Percentiles rank a stretch among this genome's conserved stretches.
Conservation (phyloP, 2,888 invertebrate species). For the Tanypteryx hageni region DNA sequence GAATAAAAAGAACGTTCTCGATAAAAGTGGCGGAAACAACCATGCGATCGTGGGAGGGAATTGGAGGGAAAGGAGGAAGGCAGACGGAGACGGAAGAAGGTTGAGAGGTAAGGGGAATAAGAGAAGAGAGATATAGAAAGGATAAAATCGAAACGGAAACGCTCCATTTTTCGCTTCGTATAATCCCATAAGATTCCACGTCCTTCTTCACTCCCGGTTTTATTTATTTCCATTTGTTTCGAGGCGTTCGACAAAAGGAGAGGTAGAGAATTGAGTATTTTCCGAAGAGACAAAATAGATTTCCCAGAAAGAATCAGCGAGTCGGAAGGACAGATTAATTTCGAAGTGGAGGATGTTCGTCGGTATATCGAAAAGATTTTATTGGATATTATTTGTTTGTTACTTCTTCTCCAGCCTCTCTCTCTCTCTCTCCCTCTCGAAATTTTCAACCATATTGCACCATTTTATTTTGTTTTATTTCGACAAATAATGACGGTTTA, state of each 20-base stretch:
- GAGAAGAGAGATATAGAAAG: neutral
- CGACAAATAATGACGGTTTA: too few species aligned
- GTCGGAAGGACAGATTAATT: too few species aligned
- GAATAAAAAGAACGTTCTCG: too few species aligned
- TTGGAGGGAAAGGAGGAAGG: neutral
- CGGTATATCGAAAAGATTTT: too few species aligned
- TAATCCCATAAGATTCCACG: neutral
- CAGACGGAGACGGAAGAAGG: neutral
- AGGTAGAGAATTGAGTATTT: neutral
- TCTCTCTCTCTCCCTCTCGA: too few species aligned
- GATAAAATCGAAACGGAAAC: neutral
- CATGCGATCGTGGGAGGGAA: neutral
- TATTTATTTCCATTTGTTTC: neutral
- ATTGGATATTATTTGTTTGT: too few species aligned
- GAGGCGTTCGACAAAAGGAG: neutral
- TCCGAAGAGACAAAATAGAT: neutral
- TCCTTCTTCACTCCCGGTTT: too few species aligned
- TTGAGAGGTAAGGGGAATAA: neutral
- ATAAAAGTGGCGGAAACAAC: too few species aligned
- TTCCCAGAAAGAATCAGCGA: neutral
- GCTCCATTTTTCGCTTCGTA: neutral
- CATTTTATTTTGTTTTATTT: too few species aligned
- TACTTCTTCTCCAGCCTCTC: too few species aligned
- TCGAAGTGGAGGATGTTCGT: too few species aligned
- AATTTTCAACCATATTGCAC: too few species aligned